Percentiles rank a stretch among this genome's conserved stretches.
Evolutionary conservation across 1,140 invertebrate genomes (phyloP).

Genomic region (Eumaeus atala): DNA sequence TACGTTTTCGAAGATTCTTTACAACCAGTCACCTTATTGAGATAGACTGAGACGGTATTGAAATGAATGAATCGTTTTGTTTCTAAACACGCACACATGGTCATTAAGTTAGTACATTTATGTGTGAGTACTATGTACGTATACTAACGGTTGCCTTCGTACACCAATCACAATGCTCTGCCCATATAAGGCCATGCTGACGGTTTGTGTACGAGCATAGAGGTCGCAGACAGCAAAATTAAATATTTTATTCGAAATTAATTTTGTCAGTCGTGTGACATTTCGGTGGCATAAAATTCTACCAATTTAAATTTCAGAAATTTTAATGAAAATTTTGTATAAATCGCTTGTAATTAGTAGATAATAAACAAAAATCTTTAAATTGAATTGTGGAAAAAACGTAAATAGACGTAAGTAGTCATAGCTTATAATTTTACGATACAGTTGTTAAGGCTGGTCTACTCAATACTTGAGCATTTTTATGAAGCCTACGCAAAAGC

Average conservation of each 20-base stretch:
- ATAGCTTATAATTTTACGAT: no score
- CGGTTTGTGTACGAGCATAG: conserved; percentile 67
- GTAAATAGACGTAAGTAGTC: no score
- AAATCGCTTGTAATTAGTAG: no score
- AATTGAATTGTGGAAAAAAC: no score
- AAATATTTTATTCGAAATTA: conserved; percentile 44
- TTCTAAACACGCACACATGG: conserved; percentile 42
- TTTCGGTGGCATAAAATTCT: background rate
- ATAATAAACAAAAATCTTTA: no score
- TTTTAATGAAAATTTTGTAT: no score
- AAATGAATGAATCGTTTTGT: conserved; percentile 57
- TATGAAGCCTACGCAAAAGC: no score
- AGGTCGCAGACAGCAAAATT: conserved; percentile 42
- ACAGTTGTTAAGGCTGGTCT: no score
- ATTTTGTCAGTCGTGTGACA: background rate
- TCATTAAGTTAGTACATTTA: conserved; percentile 26
- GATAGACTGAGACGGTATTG: conserved; percentile 27
- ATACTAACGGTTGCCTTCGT: conserved; percentile 52
- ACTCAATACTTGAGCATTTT: no score
- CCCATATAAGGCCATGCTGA: conserved; percentile 85
- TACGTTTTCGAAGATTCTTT: conserved; percentile 15
- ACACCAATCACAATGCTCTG: conserved; percentile 80
- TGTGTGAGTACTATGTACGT: conserved; percentile 41
- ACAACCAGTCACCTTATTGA: conserved; percentile 26
- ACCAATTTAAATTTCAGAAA: no score